Evolutionary conservation across 2,888 invertebrate species (phyloP).

Genomic region (Campoplex nolae): DNA sequence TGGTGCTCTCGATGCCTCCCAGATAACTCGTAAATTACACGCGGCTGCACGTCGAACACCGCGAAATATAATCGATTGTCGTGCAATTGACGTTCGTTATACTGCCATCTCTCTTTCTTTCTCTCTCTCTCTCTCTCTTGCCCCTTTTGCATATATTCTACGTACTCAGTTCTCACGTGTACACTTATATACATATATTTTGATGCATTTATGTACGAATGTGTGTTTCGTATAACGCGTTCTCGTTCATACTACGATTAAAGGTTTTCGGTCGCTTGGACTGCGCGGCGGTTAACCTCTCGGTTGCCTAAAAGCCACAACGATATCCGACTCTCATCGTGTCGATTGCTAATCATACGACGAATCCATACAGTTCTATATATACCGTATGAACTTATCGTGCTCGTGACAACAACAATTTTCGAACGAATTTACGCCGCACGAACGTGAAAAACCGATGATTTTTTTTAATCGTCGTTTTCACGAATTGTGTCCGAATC

Average conservation of each 20-base stretch:
- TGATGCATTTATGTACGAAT: background rate
- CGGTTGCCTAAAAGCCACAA: conserved; percentile 41
- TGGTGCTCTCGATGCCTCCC: conserved; percentile 64
- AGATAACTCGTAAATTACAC: conserved; percentile 79
- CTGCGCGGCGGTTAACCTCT: conserved; percentile 48
- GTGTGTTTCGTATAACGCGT: conserved; percentile 47
- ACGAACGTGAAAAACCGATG: too few species aligned
- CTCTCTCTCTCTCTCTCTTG: conserved; percentile 17
- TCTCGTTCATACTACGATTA: conserved; percentile 47
- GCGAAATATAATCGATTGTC: conserved; percentile 72
- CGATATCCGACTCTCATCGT: conserved; percentile 1
- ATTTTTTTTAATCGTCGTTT: background rate
- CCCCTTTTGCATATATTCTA: conserved; percentile 20
- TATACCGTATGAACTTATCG: background rate
- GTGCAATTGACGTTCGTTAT: conserved; percentile 71
- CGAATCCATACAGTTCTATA: conserved; percentile 11
- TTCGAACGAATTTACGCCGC: conserved; percentile 10
- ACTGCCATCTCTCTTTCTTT: conserved; percentile 24
- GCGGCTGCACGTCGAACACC: conserved; percentile 73
- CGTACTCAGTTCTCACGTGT: conserved; percentile 23
- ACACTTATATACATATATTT: conserved; percentile 28
- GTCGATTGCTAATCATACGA: conserved; percentile 38
- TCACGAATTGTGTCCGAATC: background rate
- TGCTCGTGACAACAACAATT: background rate
- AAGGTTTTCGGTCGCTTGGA: conserved; percentile 47